phyloP scores from a whole-genome alignment of 2,113 vertebrate species.

The Callopanchax toddi region DNA sequence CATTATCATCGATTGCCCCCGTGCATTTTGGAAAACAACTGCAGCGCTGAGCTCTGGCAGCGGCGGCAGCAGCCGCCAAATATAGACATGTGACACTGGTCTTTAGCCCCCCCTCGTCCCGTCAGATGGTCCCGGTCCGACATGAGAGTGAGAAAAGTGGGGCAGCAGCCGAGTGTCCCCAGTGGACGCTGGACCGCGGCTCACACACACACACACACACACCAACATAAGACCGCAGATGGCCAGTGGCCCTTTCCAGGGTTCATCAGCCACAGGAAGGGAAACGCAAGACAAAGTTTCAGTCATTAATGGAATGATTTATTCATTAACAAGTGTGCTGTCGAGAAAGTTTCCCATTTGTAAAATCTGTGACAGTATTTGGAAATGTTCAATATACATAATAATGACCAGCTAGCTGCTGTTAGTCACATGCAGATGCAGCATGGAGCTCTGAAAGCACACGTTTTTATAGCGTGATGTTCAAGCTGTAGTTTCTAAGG shows the following conservation, averaged over 20 bases:
- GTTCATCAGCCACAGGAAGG: conserved; percentile 58
- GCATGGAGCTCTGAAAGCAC: too few relatives aligned
- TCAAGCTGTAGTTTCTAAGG: too few relatives aligned
- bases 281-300: conserved; percentile 59
- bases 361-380: conserved; percentile 38
- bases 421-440: neutral
- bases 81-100: conserved; percentile 81
- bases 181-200: conserved; percentile 65
- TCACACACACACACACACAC: conserved; percentile 34
- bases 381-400: conserved; percentile 4
- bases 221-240: conserved; percentile 71
- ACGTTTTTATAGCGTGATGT: too few relatives aligned
- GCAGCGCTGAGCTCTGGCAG: conserved; percentile 71
- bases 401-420: neutral
- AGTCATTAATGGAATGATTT: conserved; percentile 68
- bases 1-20: conserved; percentile 78
- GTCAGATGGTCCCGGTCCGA: conserved; percentile 81
- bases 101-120: conserved; percentile 60
- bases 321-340: conserved; percentile 68
- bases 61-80: conserved; percentile 65
- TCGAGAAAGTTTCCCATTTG: conserved; percentile 49
- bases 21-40: conserved; percentile 79
- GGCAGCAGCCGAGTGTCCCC: conserved; percentile 79
- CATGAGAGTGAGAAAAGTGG: conserved; percentile 77
- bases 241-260: conserved; percentile 75